These are phyloP conservation scores for Chloroceryle amazona DNA, from an alignment of 2,797 vertebrate genomes.

Conservation along the genomic window DNA sequence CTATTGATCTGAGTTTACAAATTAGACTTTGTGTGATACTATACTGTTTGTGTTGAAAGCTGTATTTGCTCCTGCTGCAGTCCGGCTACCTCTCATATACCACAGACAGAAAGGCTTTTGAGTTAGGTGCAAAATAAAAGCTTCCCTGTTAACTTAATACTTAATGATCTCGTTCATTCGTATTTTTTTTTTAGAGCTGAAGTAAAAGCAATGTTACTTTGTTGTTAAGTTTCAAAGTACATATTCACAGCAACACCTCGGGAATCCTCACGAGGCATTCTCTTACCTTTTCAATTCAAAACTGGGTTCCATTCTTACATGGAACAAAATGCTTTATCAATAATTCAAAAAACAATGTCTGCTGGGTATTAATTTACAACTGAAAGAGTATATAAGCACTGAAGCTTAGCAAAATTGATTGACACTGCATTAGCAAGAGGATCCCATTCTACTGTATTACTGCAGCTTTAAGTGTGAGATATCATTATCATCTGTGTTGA, in stretches of 20 bases:
- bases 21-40: not conserved
- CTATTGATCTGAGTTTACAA: not conserved
- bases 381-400: slow-evolving; percentile 72
- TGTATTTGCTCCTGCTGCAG: not conserved
- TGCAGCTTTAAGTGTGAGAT: not conserved
- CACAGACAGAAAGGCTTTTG: not conserved
- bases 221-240: not conserved
- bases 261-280: not conserved
- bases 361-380: slow-evolving; percentile 72
- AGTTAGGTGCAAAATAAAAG: not conserved
- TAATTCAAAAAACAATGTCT: slow-evolving; percentile 80
- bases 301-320: slow-evolving; percentile 45
- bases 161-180: not conserved
- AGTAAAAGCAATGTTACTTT: slow-evolving; percentile 16
- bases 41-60: not conserved
- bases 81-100: not conserved
- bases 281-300: slow-evolving; percentile 23
- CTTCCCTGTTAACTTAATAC: not conserved
- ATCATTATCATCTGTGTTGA: not conserved
- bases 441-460: not conserved
- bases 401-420: slow-evolving; percentile 56
- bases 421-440: slow-evolving; percentile 11
- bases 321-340: slow-evolving; percentile 80
- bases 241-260: not conserved
- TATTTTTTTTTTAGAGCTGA: not conserved